Percentiles rank a stretch among this genome's conserved stretches.
Evolutionary conservation across 2,797 vertebrate genomes (phyloP).

Genomic region (Acanthurus tractus): DNA sequence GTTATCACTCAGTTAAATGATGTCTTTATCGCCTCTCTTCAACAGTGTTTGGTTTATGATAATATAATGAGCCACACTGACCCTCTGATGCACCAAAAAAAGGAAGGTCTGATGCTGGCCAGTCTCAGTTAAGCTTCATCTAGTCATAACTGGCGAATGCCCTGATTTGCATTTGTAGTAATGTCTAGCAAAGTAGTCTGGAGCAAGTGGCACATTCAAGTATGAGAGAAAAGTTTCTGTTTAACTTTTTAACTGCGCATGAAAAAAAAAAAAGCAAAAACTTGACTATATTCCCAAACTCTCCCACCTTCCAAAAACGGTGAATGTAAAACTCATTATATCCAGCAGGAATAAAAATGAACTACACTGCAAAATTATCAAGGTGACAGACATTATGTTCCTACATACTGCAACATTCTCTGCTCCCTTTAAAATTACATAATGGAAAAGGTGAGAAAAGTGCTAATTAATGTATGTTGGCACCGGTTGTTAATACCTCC

Average conservation of each 20-base stretch:
- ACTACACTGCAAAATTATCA: conserved; percentile 73
- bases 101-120: conserved; percentile 32
- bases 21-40: conserved; percentile 27
- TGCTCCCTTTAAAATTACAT: conserved; percentile 69
- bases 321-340: conserved; percentile 84
- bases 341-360: conserved; percentile 79
- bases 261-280: conserved; percentile 54
- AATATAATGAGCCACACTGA: conserved; percentile 15
- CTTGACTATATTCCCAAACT: conserved; percentile 71
- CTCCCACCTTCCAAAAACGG: conserved; percentile 74
- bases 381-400: conserved; percentile 81
- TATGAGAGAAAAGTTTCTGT: conserved; percentile 73
- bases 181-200: conserved; percentile 59
- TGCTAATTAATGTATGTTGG: conserved; percentile 70
- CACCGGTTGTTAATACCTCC: conserved; percentile 45
- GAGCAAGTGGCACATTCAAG: conserved; percentile 62
- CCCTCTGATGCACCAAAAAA: conserved; percentile 37
- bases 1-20: conserved; percentile 29
- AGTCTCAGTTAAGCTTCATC: conserved; percentile 48
- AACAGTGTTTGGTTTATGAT: conserved; percentile 17
- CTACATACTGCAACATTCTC: conserved; percentile 65
- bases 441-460: conserved; percentile 73
- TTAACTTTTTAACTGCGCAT: conserved; percentile 70
- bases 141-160: conserved; percentile 47
- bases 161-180: conserved; percentile 55